phyloP scores from a whole-genome alignment of 2,113 vertebrate species.

The Pogona vitticeps region DNA sequence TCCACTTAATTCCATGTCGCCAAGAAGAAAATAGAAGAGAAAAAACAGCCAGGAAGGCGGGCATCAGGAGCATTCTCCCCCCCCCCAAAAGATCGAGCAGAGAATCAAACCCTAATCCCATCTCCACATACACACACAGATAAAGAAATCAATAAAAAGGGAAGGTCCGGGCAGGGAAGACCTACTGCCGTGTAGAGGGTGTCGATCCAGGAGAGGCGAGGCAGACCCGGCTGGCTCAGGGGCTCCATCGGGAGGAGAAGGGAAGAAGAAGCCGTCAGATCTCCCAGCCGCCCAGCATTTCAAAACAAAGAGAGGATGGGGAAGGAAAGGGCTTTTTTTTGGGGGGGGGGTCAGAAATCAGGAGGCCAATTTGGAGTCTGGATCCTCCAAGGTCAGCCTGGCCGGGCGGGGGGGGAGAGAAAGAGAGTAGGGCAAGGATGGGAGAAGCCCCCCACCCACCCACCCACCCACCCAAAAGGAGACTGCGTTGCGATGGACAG shows the following conservation, averaged over 20 bases:
- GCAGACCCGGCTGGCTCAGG: constrained; percentile 90
- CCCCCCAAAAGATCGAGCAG: not conserved
- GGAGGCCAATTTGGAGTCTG: constrained; percentile 41
- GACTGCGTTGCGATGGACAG: no score
- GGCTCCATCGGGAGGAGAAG: constrained; percentile 95
- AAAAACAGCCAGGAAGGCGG: not conserved
- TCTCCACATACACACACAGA: no score
- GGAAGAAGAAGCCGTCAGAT: constrained; percentile 69
- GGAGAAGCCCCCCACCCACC: no score
- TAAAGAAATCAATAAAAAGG: no score
- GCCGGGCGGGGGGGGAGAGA: constrained; percentile 27
- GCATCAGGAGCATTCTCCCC: not conserved
- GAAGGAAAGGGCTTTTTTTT: constrained; percentile 28
- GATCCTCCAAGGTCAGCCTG: no score
- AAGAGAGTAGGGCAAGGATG: no score
- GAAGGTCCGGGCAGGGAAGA: no score
- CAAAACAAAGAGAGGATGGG: constrained; percentile 76
- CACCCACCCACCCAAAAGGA: no score
- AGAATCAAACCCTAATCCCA: no score
- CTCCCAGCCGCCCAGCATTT: constrained; percentile 71
- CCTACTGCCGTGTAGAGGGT: constrained; percentile 98
- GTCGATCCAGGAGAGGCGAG: constrained; percentile 97
- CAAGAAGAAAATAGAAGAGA: not conserved
- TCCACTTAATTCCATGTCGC: no score
- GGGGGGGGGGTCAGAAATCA: constrained; percentile 26